These are phyloP conservation scores for Lasaia peninsularis DNA, from an alignment of 1,140 invertebrate genomes.

Conservation along the genomic window DNA sequence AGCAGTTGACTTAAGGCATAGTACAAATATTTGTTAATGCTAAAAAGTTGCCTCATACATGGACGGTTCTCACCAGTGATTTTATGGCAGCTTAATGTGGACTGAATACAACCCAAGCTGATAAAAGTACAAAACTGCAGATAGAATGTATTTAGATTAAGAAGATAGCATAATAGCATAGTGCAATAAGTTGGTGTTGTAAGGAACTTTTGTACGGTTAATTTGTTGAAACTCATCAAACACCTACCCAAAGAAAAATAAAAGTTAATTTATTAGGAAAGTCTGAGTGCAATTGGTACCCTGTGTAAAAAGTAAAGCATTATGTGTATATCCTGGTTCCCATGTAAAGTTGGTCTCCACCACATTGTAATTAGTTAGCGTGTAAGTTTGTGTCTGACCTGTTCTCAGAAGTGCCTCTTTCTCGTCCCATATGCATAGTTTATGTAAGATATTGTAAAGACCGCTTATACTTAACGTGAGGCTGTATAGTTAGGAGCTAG, in stretches of 20 bases:
- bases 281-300: slow-evolving; percentile 45
- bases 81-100: slow-evolving; percentile 41
- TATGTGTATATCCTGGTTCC: slow-evolving; percentile 63
- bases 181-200: slow-evolving; percentile 56
- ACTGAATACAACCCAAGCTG: slow-evolving; percentile 44
- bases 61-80: slow-evolving; percentile 19
- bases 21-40: slow-evolving; percentile 55
- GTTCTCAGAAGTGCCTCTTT: slow-evolving; percentile 70
- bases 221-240: slow-evolving; percentile 8
- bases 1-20: slow-evolving; percentile 42
- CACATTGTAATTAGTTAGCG: slow-evolving; percentile 43
- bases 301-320: slow-evolving; percentile 36
- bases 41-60: slow-evolving; percentile 55
- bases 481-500: slow-evolving; percentile 57
- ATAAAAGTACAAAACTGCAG: slow-evolving; percentile 72
- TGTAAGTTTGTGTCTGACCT: slow-evolving; percentile 48
- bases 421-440: slow-evolving; percentile 58
- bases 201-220: slow-evolving; percentile 10
- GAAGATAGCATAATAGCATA: slow-evolving; percentile 57
- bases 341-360: slow-evolving; percentile 43
- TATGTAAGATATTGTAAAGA: slow-evolving; percentile 73
- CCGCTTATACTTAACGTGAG: slow-evolving; percentile 57
- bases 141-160: slow-evolving; percentile 58
- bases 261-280: slow-evolving; percentile 52
- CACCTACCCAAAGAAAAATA: slow-evolving; percentile 64